Evolutionary conservation across 2,113 vertebrate species (phyloP), one percentile per base, ranked within the genome.

Genomic region (Verasper variegatus): DNA sequence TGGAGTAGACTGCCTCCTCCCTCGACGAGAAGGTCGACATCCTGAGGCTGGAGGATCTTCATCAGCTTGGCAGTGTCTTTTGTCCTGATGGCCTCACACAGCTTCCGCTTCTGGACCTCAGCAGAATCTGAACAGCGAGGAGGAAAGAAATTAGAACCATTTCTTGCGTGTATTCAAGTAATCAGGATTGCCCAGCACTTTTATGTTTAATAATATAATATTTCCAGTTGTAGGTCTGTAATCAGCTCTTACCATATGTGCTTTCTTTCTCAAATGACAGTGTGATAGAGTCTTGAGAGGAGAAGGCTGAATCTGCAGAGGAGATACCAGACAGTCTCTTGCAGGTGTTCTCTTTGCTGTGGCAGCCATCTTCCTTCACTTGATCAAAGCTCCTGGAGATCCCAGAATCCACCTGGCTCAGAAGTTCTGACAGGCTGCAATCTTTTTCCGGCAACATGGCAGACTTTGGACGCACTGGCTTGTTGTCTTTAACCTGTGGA

Each of bases 31-130:
- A 99, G 94, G 78, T 98, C 97, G 4, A 97, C 97, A 26, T 99
- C 98, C 91, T 99, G 97, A n/a, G 98, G 98, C 91, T 99, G 97
- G 37, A 99, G 95, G 85, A 99, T 96, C 95, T 99, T 99, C 97
- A 99, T 98, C 72, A 99, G 91, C 91, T 96, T 97, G 81, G 95
- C 93, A 0, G 94, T 97, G 83, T 99, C 98, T 84, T 96, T 97
- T 0, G 84, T 96, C 56, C 95, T 68, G 68, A 99, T 95, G 54
- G 97, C 97, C 0, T 99, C 98, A 0, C 95, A 95, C 10, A 99
- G 92, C 86, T 98, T 99, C 76, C 94, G 95, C 89, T 95, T 98
- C 90, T 97, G 97, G 67, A 97, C 73, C 62, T 99, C 97, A 20
- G 95, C 92, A 2, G 96, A 95, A 81, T 99, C 98, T 99, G 76